Percentiles rank a stretch among this genome's conserved stretches.
Evolutionary conservation across 2,888 invertebrate species (phyloP).

Genomic region (Plemyria rubiginata): DNA sequence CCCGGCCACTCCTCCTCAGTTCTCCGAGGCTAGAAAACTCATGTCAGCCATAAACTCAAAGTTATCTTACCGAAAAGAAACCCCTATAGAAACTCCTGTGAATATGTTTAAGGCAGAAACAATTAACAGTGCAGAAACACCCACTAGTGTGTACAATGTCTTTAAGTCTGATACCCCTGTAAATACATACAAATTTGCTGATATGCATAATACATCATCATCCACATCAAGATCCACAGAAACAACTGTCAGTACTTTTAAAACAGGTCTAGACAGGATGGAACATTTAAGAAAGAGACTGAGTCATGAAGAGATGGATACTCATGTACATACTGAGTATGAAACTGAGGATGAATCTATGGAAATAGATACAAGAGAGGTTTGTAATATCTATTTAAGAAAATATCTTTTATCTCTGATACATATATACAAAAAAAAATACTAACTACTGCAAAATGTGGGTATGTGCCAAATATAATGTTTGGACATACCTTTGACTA

Average conservation of each 20-base stretch:
- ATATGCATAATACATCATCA: slow-evolving; percentile 34
- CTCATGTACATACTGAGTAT: slow-evolving; percentile 36
- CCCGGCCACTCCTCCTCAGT: slow-evolving; percentile 77
- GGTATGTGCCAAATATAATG: no score
- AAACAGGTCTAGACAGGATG: slow-evolving; percentile 66
- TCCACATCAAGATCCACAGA: slow-evolving; percentile 34
- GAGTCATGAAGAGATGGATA: slow-evolving; percentile 55
- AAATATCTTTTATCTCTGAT: no score
- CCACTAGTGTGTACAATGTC: slow-evolving; percentile 28
- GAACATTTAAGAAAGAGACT: slow-evolving; percentile 57
- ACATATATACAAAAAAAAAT: no score
- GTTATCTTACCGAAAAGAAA: slow-evolving; percentile 51
- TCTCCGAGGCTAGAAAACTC: slow-evolving; percentile 75
- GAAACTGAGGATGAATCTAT: slow-evolving; percentile 57
- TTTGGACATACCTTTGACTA: no score
- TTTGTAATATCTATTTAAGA: slow-evolving; percentile 35
- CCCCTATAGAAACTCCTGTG: slow-evolving; percentile 24
- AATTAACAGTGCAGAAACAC: slow-evolving; percentile 11
- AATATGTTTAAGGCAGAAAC: slow-evolving; percentile 14
- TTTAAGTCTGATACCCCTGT: slow-evolving; percentile 25
- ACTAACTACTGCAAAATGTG: no score
- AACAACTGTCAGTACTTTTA: slow-evolving; percentile 35
- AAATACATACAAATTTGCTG: slow-evolving; percentile 25
- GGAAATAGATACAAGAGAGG: slow-evolving; percentile 74
- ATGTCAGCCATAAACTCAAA: slow-evolving; percentile 78